phyloP scores from a whole-genome alignment of 1,140 invertebrate genomes.

The Atta colombica region DNA sequence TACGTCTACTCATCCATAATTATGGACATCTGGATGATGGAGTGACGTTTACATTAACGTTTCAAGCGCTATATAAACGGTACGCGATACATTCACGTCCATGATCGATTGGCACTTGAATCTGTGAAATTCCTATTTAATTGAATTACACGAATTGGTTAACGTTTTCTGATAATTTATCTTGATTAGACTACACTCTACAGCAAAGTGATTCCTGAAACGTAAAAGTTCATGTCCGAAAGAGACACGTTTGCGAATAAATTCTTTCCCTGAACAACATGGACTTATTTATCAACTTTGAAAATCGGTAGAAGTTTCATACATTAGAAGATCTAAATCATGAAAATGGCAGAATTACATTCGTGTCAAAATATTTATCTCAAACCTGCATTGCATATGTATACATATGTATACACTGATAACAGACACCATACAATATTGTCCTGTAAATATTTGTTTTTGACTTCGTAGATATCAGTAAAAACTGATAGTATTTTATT shows the following conservation, averaged over 20 bases:
- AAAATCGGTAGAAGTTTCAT: background rate
- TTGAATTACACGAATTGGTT: slow-evolving; percentile 30
- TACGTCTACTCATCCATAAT: slow-evolving; percentile 18
- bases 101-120: slow-evolving; percentile 43
- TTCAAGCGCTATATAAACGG: slow-evolving; percentile 31
- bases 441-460: slow-evolving; percentile 58
- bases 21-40: slow-evolving; percentile 49
- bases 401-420: background rate
- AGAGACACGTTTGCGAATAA: background rate
- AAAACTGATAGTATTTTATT: slow-evolving; percentile 41
- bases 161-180: slow-evolving; percentile 21
- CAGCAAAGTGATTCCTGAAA: background rate
- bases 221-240: background rate
- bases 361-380: slow-evolving; percentile 58
- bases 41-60: slow-evolving; percentile 45
- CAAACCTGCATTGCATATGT: background rate
- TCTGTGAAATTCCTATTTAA: slow-evolving; percentile 45
- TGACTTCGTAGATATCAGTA: slow-evolving; percentile 24
- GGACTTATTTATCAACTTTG: slow-evolving; percentile 14
- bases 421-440: slow-evolving; percentile 22
- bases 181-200: background rate
- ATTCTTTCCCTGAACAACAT: background rate
- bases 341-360: slow-evolving; percentile 31
- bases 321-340: slow-evolving; percentile 27
- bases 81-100: slow-evolving; percentile 31